A percentile compares a stretch with the other conserved stretches of the same genome.
Conservation (phyloP, 2,113 vertebrate genomes). For the Myocastor coypus region DNA sequence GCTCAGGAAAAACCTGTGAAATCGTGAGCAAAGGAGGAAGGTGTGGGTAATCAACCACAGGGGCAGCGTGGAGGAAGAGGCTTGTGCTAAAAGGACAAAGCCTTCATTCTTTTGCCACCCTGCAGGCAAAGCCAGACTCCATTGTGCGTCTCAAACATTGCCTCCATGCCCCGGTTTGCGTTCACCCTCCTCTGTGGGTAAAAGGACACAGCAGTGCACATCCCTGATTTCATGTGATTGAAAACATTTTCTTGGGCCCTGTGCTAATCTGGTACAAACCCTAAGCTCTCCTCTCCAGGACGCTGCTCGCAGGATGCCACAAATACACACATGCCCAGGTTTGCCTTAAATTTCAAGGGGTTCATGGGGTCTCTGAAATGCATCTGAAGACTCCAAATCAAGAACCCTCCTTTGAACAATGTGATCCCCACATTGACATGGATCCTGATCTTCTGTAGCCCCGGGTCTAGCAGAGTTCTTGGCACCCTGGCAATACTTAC, state of each 20-base stretch:
- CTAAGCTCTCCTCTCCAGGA: not conserved
- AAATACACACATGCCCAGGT: not conserved
- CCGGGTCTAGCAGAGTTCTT: not conserved
- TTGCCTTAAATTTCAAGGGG: not conserved
- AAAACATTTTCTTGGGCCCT: not conserved
- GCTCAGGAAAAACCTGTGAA: not conserved
- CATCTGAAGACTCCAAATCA: not conserved
- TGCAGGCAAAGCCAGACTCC: not conserved
- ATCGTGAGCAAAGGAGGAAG: not conserved
- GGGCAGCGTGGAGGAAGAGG: not conserved
- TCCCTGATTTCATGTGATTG: not conserved
- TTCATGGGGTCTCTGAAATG: not conserved
- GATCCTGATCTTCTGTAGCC: not conserved
- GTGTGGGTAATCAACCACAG: not conserved
- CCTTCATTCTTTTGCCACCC: not conserved
- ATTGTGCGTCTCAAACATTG: not conserved
- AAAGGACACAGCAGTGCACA: not conserved
- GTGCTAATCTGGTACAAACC: not conserved
- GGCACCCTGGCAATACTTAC: not conserved
- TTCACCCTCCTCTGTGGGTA: not conserved
- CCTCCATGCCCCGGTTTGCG: not conserved
- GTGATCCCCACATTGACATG: not conserved
- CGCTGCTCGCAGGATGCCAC: not conserved
- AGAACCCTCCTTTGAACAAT: slow-evolving; percentile 15
- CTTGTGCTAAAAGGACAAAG: not conserved